Base-by-base conservation (phyloP, 2,113 vertebrate species). In the Mugil cephalus region DNA sequence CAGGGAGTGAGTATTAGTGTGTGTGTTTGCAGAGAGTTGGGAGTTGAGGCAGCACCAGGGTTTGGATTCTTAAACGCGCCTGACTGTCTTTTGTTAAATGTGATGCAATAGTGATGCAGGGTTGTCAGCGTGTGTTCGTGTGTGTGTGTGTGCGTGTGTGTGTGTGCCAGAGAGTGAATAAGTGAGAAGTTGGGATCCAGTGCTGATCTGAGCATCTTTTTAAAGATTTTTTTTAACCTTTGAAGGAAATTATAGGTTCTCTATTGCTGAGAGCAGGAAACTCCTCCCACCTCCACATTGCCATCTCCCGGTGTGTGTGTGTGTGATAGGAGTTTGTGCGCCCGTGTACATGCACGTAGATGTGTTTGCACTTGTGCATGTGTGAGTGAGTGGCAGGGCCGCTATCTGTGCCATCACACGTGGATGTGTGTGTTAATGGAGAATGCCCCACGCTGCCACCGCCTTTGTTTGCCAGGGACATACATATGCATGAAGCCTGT, bases 401-500 rank as follows among this genome's bases (percentile, higher is more conserved):
- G 81, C 91, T 94, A 93, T 95, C 94, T 88, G 71, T 88, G 85
- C 89, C 92, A 94, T 94, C 93, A 89, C 89, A 93, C 79, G 73
- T 90, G 86, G 86, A 90, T 89, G 89, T 89, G 87, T 88, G 91
- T 89, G 90, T 93, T 95, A 95, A 94, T 94, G 89, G 92, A 92
- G 88, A 93, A 93, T 93, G 93, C 89, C 93, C 89, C 75, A 75
- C 36, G 73, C 89, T 91, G 91, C 91, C 92, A 88, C 84, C 64
- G 91, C 81, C 93, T 95, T 95, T 95, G 93, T 95, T 94, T 94
- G 93, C 87, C 86, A 88, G 87, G 66, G 80, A 86, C 92, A 95
- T 94, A 89, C 92, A 95, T 94, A 94, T 94, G 92, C 93, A 95
- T 95, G 92, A 95, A 79, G 85, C 42, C 50, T 10, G 53, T 60